Evolutionary conservation across 1,140 invertebrate species (phyloP), one percentile per base, ranked within the genome.

Genomic region (Panonychus citri): DNA sequence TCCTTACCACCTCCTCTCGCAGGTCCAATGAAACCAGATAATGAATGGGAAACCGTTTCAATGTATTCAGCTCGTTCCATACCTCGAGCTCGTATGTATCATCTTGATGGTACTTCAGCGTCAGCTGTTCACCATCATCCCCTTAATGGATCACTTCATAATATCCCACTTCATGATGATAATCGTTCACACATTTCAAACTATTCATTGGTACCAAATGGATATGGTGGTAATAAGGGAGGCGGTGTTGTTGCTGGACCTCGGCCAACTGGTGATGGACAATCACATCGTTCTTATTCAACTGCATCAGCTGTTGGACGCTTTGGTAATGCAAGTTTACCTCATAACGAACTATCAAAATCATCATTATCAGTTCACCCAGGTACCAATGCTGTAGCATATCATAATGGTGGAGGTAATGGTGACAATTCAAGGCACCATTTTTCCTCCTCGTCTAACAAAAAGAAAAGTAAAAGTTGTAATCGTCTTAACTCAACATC

Each of bases 11-110:
- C 62, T 21, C 59, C 62, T 3, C 52, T 65, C 1, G 24, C 63
- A 15, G 55, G 62, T 19, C 58, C 60, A 52, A 58, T 53, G 43
- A 56, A 62, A 37, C 60, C 60, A 26, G 60, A 62, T 26, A 68
- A 69, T 42, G 86, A 93, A 69, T 90, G 86, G 86, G 87, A 93
- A 71, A 85, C 88, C 69, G 78, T 88, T 17, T 90, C 86, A 2
- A 83, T 83, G 19, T 89, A 90, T 68, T 89, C 85, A 66, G 81
- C 82, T 56, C 74, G 86, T 63, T 87, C 83, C 58, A 85, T 87
- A 66, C 84, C 83, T n/a, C 71, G 85, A 55, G 81, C 82, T 2
- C 70, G 83, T 62, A 81, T 87, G 70, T 83, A 73, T 55, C 68
- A 70, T 56, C 59, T 51, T 2, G 49, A 51, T 27, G 43, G 43